Evolutionary conservation across 2,113 vertebrate genomes (phyloP).

Genomic region (Todiramphus chloris): DNA sequence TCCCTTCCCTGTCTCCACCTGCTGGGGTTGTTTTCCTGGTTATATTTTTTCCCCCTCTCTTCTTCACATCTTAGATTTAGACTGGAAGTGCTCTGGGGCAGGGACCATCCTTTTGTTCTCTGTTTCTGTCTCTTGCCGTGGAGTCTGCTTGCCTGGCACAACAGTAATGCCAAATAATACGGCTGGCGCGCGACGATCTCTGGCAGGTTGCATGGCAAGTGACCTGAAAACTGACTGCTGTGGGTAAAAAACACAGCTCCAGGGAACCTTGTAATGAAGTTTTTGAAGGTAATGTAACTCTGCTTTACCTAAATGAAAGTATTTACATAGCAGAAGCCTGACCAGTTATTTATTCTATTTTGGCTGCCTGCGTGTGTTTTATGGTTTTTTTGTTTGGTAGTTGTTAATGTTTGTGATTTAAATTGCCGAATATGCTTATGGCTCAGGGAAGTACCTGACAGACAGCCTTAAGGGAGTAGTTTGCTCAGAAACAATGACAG

Average conservation of each 20-base stretch:
- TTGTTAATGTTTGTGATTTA: background rate
- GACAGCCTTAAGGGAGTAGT: background rate
- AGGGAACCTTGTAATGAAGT: background rate
- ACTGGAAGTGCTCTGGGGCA: background rate
- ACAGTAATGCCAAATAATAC: background rate
- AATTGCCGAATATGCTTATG: background rate
- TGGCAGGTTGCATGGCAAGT: background rate
- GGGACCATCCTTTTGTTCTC: background rate
- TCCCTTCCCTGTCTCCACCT: constrained; percentile 46
- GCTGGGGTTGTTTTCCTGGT: constrained; percentile 20
- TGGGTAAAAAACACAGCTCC: constrained; percentile 1
- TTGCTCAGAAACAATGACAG: background rate
- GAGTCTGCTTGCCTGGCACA: background rate
- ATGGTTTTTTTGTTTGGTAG: background rate
- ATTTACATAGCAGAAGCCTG: background rate
- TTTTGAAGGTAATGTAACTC: background rate
- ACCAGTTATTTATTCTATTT: background rate
- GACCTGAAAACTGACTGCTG: background rate
- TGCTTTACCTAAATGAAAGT: background rate
- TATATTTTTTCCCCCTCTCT: background rate
- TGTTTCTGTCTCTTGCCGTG: fast-evolving
- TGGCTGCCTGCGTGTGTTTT: background rate
- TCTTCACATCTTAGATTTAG: background rate
- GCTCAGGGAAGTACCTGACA: background rate
- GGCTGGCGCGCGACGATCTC: background rate